phyloP scores from a whole-genome alignment of 2,888 invertebrate species.

The Hoplodrina blanda region DNA sequence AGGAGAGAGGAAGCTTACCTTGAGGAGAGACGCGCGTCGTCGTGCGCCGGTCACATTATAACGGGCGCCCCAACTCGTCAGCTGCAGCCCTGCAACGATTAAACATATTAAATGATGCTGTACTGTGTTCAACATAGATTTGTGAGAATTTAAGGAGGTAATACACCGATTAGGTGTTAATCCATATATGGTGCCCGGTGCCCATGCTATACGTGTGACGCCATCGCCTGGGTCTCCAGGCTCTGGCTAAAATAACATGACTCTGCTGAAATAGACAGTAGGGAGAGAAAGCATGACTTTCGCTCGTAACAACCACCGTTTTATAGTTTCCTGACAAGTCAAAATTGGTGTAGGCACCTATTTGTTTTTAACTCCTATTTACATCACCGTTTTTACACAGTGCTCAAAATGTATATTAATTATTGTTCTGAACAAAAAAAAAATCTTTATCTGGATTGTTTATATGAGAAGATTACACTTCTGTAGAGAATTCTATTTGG shows the following conservation, averaged over 20 bases:
- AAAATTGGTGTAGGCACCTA: background rate
- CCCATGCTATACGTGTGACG: background rate
- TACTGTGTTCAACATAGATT: background rate
- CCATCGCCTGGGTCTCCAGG: background rate
- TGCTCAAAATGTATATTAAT: background rate
- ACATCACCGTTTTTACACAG: background rate
- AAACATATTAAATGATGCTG: constrained; percentile 51
- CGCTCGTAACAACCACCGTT: background rate
- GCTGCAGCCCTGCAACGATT: constrained; percentile 76
- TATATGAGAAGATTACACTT: background rate
- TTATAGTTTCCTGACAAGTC: background rate
- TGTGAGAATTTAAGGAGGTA: background rate
- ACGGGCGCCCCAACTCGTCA: constrained; percentile 79
- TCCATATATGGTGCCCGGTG: background rate
- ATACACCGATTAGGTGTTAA: too few relatives aligned
- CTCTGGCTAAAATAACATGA: constrained; percentile 1
- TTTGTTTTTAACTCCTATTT: too few relatives aligned
- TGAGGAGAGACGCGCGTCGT: constrained; percentile 84
- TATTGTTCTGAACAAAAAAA: background rate
- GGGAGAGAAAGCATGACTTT: background rate
- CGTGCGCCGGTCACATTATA: constrained; percentile 89
- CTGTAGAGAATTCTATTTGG: background rate
- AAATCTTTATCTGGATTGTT: background rate
- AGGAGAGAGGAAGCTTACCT: constrained; percentile 81
- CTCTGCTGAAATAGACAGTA: background rate